Base-by-base conservation (phyloP, 2,888 invertebrate genomes). In the Tridacna crocea region DNA sequence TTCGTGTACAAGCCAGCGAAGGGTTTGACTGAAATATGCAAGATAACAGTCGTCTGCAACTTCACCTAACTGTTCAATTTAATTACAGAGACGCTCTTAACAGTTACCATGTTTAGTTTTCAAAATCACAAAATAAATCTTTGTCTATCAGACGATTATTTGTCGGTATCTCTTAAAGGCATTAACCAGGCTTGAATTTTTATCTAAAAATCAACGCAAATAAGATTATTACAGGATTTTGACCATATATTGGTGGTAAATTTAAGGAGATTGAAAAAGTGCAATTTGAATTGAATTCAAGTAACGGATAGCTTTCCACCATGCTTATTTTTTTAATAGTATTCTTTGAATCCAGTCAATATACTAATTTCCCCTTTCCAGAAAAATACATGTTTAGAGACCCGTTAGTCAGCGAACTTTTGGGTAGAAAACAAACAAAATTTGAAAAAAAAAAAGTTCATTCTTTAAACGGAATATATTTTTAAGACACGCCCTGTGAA, bases 91-190 rank as follows among this genome's bases (percentile, higher is more conserved):
- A 66, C 75, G 55, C 66, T 26, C 82, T 82, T 65, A 46, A 65
- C 11, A 46, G 82, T 82, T 65, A 58, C 82, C 75, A 11, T 58
- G 82, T 47, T 46, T 58, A 24, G 55, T 61, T 48, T 61, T 27
- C 73, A 70, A 74, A 74, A 77, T 61, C 51, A 51, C 74, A 72
- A 47, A 70, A 78, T 77, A 82, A 82, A 82, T 82, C 78, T 78
- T 75, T 51, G 75, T 75, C 72, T 47, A 55, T 51, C 75, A 61
- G 47, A 26, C 70, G 46, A 70, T 70, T 82, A 75, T 82, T 81
- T 81, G 81, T 60, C 48, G 27, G 70, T 68, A 61, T 51, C 63
- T 77, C 72, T 46, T 58, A 74, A 78, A 58, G 63, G 19, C 61
- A 36, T 77, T 72, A 75, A 61, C 75, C 22, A n/a, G 47, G 77